A percentile compares a stretch with the other conserved stretches of the same genome.
These are phyloP conservation scores for Aplysina aerophoba DNA, from an alignment of 37 sponge, comb jelly and placozoan genomes.

Conservation along the genomic window DNA sequence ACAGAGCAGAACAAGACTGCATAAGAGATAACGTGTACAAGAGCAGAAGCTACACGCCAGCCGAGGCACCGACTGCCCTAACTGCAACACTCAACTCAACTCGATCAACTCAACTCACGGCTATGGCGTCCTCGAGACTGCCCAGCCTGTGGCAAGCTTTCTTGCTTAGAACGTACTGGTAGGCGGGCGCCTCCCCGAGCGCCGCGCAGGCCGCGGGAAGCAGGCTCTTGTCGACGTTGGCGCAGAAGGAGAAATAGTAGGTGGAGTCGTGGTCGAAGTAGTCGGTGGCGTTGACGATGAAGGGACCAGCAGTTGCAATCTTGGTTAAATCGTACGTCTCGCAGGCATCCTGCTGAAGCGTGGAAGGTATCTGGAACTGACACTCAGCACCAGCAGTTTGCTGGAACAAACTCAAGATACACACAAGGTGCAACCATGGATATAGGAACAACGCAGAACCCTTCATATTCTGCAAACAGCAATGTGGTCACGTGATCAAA, in stretches of 20 bases:
- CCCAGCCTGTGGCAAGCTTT: slow-evolving; percentile 39
- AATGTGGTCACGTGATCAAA: no score
- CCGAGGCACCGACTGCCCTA: no score
- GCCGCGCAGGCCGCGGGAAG: slow-evolving; percentile 37
- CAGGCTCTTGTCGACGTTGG: slow-evolving; percentile 8
- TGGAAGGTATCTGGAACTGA: slow-evolving; percentile 49
- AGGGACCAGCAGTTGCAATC: background rate
- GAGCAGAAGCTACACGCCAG: no score
- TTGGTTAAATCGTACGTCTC: slow-evolving; percentile 42
- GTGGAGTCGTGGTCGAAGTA: background rate
- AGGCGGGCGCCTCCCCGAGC: slow-evolving; percentile 23
- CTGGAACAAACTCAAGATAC: no score
- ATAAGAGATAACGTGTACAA: no score
- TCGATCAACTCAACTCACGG: slow-evolving; percentile 24
- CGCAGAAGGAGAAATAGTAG: slow-evolving; percentile 46
- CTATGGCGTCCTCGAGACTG: slow-evolving; percentile 26
- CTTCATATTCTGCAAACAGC: no score
- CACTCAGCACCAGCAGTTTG: slow-evolving; percentile 22
- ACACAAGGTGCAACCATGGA: no score
- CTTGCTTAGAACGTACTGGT: slow-evolving; percentile 21
- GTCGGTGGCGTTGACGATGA: background rate
- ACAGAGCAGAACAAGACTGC: no score
- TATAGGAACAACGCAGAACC: no score
- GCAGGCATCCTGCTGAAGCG: slow-evolving; percentile 15
- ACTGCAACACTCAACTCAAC: no score